Evolutionary conservation across 1,140 invertebrate genomes (phyloP).

Genomic region (Eubasilissa regina): DNA sequence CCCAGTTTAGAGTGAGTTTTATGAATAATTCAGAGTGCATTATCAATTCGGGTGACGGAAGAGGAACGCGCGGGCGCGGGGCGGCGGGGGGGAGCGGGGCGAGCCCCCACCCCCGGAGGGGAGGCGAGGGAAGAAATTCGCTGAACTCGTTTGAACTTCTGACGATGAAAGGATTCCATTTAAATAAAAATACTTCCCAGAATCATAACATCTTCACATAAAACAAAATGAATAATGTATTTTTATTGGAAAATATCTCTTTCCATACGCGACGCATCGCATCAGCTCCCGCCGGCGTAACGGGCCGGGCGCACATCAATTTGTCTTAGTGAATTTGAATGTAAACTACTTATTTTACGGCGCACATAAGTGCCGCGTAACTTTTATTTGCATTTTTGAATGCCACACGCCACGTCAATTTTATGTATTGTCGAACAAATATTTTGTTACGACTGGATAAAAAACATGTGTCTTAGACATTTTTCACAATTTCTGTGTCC

Average conservation of each 20-base stretch:
- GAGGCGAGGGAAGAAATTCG: conserved; percentile 13
- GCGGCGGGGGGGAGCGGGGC: conserved; percentile 1
- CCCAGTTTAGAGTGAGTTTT: conserved; percentile 56
- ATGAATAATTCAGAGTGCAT: conserved; percentile 61
- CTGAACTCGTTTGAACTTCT: conserved; percentile 61
- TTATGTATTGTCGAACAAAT: too few species aligned
- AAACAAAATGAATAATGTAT: conserved; percentile 58
- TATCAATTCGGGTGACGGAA: conserved; percentile 58
- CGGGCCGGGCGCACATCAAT: not conserved
- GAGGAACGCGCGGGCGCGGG: conserved; percentile 19
- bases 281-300: too few species aligned
- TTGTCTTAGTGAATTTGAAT: conserved; percentile 33
- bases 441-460: not conserved
- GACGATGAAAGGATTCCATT: conserved; percentile 60
- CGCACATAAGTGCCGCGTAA: not conserved
- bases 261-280: conserved; percentile 23
- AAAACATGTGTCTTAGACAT: not conserved
- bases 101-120: not conserved
- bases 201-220: conserved; percentile 55
- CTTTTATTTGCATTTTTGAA: conserved; percentile 1
- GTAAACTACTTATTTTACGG: conserved; percentile 16
- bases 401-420: too few species aligned
- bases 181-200: conserved; percentile 59
- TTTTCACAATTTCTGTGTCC: not conserved
- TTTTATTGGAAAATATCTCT: conserved; percentile 48